Evolutionary conservation across 2,888 invertebrate genomes (phyloP), one percentile per base, ranked within the genome.

Genomic region (Xestobium rufovillosum): DNA sequence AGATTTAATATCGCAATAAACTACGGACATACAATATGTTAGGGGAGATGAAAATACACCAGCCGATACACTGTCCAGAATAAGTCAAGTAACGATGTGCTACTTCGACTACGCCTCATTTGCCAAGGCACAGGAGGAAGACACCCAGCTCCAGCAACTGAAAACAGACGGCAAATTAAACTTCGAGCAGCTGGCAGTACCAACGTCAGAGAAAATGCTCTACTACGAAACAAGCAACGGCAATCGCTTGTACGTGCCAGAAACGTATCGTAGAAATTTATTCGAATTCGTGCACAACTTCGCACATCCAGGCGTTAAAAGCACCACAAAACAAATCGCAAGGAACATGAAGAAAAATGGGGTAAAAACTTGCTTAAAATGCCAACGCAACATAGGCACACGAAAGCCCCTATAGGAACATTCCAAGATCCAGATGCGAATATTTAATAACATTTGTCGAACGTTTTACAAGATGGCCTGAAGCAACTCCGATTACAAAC

Each of bases 371-470:
- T 19, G 23, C n/a, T 19, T 19, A 19, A 6, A 6, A 19, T 19
- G 23, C 23, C 23, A 19, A 19, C 6, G n/a, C 6, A 19, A 19
- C 23, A 19, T n/a, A 19, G n/a, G 23, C 23, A 19, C 23, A 19
- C n/a, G 6, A 19, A 19, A n/a, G 6, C 23, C 23, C 23, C 23
- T 6, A n/a, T n/a, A 19, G n/a, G 23, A 19, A 19, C 23, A 8
- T 19, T 19, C 23, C 23, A 19, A 19, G 23, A 19, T 19, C 23
- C 23, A 19, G 23, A 19, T n/a, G 23, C 23, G n/a, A n/a, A n/a
- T n/a, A n/a, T n/a, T n/a, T n/a, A n/a, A n/a, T n/a, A n/a, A n/a
- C n/a, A n/a, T n/a, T 19, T 8, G n/a, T 19, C 23, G 23, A 19
- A 6, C 6, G n/a, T 8, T 19, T 19, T 19, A 19, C 23, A 8